These are phyloP conservation scores for Bedellia somnulentella DNA, from an alignment of 2,888 invertebrate species.

Conservation along the genomic window DNA sequence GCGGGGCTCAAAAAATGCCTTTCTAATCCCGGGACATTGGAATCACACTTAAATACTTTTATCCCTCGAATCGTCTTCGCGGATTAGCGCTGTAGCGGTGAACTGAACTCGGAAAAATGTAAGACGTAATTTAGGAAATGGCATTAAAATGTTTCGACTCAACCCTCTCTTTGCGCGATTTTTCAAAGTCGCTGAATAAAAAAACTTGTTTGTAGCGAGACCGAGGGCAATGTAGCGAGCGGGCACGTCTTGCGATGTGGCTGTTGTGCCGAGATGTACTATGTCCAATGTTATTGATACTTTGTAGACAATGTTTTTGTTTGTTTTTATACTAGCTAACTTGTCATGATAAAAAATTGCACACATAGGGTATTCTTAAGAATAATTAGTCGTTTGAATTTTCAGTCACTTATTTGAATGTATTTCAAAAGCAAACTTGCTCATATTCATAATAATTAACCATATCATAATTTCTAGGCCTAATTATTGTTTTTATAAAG, in stretches of 20 bases:
- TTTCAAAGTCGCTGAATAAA: conserved; percentile 50
- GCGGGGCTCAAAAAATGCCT: conserved; percentile 44
- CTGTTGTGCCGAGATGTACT: conserved; percentile 26
- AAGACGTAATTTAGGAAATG: conserved; percentile 61
- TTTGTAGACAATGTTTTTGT: too few relatives aligned
- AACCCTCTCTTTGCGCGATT: conserved; percentile 55
- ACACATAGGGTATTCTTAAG: too few relatives aligned
- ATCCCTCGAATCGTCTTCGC: conserved; percentile 49
- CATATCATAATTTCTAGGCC: too few relatives aligned
- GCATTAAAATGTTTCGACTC: conserved; percentile 59
- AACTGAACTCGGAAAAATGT: conserved; percentile 42
- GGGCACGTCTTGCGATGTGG: conserved; percentile 53
- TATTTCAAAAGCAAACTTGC: too few relatives aligned
- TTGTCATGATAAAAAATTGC: too few relatives aligned
- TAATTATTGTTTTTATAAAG: too few relatives aligned
- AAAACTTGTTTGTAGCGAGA: conserved; percentile 44
- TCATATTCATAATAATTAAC: too few relatives aligned
- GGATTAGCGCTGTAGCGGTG: conserved; percentile 48
- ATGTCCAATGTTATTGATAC: too few relatives aligned
- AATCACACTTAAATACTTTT: conserved; percentile 54
- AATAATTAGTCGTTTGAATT: too few relatives aligned
- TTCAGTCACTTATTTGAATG: too few relatives aligned
- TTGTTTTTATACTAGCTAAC: too few relatives aligned
- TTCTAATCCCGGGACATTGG: conserved; percentile 42
- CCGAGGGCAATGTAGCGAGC: conserved; percentile 49